Evolutionary conservation across 2,113 vertebrate genomes (phyloP).

Genomic region (Petroica traversi): DNA sequence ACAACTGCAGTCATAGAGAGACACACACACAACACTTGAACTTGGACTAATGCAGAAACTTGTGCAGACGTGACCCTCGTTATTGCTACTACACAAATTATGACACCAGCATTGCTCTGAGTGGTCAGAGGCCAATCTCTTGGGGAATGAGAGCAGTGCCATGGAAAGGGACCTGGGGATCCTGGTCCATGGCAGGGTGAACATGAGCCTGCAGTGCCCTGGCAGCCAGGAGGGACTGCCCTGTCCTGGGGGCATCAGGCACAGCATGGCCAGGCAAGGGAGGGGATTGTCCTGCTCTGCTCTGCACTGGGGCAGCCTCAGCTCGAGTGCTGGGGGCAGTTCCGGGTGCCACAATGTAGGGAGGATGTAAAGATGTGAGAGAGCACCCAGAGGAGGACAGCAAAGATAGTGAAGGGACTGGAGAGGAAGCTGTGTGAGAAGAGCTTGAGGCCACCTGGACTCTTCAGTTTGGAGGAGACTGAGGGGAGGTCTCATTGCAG

Average conservation of each 20-base stretch:
- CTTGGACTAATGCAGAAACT: neutral
- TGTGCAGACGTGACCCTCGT: neutral
- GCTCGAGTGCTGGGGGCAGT: fast-evolving
- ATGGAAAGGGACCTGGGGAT: fast-evolving
- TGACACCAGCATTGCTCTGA: neutral
- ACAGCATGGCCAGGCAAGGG: neutral
- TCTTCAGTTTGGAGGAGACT: neutral
- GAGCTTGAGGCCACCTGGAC: neutral
- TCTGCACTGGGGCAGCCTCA: fast-evolving
- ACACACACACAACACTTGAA: neutral
- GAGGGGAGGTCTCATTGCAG: neutral
- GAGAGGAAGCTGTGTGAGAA: neutral
- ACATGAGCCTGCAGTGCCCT: neutral
- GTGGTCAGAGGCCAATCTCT: neutral
- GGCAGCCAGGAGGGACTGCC: neutral
- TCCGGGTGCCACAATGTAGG: fast-evolving
- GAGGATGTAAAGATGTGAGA: neutral
- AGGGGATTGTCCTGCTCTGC: neutral
- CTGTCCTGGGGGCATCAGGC: neutral
- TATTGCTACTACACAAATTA: fast-evolving
- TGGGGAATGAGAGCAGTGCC: neutral
- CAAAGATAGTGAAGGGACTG: neutral
- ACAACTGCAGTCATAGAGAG: neutral
- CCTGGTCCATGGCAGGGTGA: neutral
- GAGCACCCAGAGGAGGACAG: neutral